Base-by-base conservation (phyloP, 2,797 vertebrate genomes). In the Gastrophryne carolinensis region DNA sequence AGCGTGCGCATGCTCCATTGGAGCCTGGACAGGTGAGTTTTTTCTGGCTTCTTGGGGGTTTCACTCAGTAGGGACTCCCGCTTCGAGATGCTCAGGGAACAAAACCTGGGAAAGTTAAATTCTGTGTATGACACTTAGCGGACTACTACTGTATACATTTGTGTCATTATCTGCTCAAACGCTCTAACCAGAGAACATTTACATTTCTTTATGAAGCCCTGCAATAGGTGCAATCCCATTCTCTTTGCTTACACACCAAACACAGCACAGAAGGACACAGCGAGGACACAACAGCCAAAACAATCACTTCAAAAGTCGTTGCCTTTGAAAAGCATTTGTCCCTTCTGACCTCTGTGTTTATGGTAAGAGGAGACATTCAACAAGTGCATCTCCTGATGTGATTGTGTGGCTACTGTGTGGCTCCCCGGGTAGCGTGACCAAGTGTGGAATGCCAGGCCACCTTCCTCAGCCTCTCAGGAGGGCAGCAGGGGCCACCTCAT, bases 381-480 rank as follows among this genome's bases (percentile, higher is more conserved):
- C 75, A 78, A 78, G 75, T 78, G 67, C 60, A 78, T 72, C 75
- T 72, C 75, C 75, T 78, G 67, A 72, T 78, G 75, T 65, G 44
- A 37, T 7, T 57, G 23, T 30, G 52, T 61, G 37, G 75, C 75
- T 78, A 78, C 75, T 78, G 75, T 78, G 41, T 65, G 75, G 37
- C 67, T 65, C 68, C 75, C 75, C 63, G 68, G 61, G 52, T 23
- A 58, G 75, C 61, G 13, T 78, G 67, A 58, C 60, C 39, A 78
- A 72, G 39, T 10, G 24, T 65, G 75, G 67, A 78, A 72, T 78
- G 66, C 30, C 54, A 60, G 6, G 23, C 54, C 80, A 67, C 49
- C 57, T 74, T 79, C 74, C 74, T 65, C 72, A 79, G 81, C 84
- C 83, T 77, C 72, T 83, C 49, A 19, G 87, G 87, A 84, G 82